These are phyloP conservation scores for Epinotia demarniana DNA, from an alignment of 2,888 invertebrate genomes.

Conservation along the genomic window DNA sequence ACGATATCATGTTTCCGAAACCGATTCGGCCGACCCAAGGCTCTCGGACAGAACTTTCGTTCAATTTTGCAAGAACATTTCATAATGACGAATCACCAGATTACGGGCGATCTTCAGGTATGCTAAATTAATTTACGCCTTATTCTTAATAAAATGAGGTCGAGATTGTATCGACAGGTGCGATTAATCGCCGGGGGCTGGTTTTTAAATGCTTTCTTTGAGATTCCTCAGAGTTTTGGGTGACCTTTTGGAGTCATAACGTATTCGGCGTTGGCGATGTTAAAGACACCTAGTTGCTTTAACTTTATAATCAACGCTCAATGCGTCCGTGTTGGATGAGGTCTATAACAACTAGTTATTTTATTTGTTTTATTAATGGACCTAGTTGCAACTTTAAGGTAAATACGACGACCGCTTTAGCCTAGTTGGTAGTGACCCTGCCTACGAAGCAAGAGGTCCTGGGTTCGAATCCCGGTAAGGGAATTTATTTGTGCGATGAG, in stretches of 20 bases:
- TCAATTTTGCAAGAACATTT: constrained; percentile 39
- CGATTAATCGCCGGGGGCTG: constrained; percentile 14
- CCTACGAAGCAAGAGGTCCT: too few relatives aligned
- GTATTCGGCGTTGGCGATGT: constrained; percentile 20
- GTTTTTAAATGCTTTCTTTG: constrained; percentile 38
- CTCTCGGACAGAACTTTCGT: constrained; percentile 29
- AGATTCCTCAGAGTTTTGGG: constrained; percentile 22
- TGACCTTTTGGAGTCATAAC: constrained; percentile 30
- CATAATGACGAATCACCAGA: constrained; percentile 38
- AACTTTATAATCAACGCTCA: too few relatives aligned
- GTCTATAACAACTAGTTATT: too few relatives aligned
- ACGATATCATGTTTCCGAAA: constrained; percentile 1
- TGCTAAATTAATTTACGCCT: constrained; percentile 12
- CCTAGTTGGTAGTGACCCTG: too few relatives aligned
- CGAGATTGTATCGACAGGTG: constrained; percentile 23
- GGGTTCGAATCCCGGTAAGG: too few relatives aligned
- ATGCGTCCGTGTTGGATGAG: too few relatives aligned
- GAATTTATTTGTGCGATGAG: too few relatives aligned
- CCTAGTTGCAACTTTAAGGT: too few relatives aligned
- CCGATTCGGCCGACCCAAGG: constrained; percentile 14
- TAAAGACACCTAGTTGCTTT: constrained; percentile 24
- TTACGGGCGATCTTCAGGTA: constrained; percentile 11
- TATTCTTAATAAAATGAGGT: constrained; percentile 26
- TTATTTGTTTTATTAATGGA: too few relatives aligned
- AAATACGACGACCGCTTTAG: too few relatives aligned